Evolutionary conservation across 2,888 invertebrate species (phyloP).

Genomic region (Hypomecis punctinalis): DNA sequence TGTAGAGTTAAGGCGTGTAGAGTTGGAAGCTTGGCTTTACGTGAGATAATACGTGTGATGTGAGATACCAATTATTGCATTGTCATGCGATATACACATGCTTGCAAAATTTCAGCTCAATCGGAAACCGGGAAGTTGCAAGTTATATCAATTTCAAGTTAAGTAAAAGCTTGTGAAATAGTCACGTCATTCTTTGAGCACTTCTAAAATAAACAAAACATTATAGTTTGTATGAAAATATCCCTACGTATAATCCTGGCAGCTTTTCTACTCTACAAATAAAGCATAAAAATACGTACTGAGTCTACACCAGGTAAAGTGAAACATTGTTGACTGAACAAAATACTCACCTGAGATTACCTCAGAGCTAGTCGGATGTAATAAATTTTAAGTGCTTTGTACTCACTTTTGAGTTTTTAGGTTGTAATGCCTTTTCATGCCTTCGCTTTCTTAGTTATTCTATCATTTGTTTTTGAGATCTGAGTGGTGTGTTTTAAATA

Average conservation of each 20-base stretch:
- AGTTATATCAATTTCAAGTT: too few relatives aligned
- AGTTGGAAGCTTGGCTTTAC: too few relatives aligned
- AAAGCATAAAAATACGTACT: not conserved
- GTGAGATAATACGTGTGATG: too few relatives aligned
- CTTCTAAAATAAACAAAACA: not conserved
- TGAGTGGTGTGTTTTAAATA: too few relatives aligned
- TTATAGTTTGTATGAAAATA: not conserved
- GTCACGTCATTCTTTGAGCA: too few relatives aligned
- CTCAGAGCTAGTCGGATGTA: constrained; percentile 29
- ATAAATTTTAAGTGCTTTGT: constrained; percentile 32
- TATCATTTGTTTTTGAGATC: too few relatives aligned
- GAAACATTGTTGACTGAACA: constrained; percentile 12
- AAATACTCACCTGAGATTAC: constrained; percentile 21
- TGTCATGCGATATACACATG: too few relatives aligned
- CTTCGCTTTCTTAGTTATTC: not conserved
- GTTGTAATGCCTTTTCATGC: not conserved
- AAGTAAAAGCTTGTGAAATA: too few relatives aligned
- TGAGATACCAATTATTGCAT: too few relatives aligned
- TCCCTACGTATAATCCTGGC: not conserved
- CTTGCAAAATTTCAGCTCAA: too few relatives aligned
- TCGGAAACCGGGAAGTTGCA: too few relatives aligned
- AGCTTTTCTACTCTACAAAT: not conserved
- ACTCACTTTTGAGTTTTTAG: constrained; percentile 4
- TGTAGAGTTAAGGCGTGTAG: too few relatives aligned
- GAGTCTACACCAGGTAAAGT: not conserved